Conservation (phyloP, 2,888 invertebrate species). For the Ischnura elegans region DNA sequence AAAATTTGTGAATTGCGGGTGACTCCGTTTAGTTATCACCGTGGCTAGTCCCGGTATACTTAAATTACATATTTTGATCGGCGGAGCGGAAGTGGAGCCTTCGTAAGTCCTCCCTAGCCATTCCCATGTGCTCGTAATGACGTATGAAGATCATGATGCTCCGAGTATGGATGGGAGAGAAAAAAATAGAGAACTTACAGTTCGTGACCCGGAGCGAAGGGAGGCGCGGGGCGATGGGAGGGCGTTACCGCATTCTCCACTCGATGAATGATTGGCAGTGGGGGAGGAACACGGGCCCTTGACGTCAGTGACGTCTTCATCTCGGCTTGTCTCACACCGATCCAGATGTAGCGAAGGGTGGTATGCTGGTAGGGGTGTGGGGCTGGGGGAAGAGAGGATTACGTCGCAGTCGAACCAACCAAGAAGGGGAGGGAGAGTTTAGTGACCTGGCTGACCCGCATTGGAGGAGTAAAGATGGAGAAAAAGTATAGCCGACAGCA, state of each 20-base stretch:
- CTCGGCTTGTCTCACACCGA: not conserved
- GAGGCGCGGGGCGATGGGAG: not conserved
- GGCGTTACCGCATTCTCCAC: not conserved
- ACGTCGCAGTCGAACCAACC: not conserved
- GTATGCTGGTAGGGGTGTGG: not conserved
- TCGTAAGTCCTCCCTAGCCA: too few relatives aligned
- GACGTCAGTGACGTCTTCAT: constrained; percentile 53
- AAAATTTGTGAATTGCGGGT: too few relatives aligned
- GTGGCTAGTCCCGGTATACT: too few relatives aligned
- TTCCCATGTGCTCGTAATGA: too few relatives aligned
- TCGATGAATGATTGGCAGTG: not conserved
- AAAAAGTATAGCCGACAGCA: constrained; percentile 27
- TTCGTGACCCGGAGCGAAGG: too few relatives aligned
- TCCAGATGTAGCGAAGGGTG: not conserved
- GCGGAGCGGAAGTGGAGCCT: too few relatives aligned
- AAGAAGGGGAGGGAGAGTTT: not conserved
- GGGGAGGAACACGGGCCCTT: not conserved
- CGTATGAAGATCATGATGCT: too few relatives aligned
- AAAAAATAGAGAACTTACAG: too few relatives aligned
- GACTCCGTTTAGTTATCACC: too few relatives aligned
- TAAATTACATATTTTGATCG: too few relatives aligned
- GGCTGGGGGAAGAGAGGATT: not conserved
- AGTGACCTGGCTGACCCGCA: constrained; percentile 61
- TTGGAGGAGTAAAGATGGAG: constrained; percentile 33
- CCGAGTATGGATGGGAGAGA: too few relatives aligned